Evolutionary conservation across 2,113 vertebrate species (phyloP).

Genomic region (Sorex araneus): DNA sequence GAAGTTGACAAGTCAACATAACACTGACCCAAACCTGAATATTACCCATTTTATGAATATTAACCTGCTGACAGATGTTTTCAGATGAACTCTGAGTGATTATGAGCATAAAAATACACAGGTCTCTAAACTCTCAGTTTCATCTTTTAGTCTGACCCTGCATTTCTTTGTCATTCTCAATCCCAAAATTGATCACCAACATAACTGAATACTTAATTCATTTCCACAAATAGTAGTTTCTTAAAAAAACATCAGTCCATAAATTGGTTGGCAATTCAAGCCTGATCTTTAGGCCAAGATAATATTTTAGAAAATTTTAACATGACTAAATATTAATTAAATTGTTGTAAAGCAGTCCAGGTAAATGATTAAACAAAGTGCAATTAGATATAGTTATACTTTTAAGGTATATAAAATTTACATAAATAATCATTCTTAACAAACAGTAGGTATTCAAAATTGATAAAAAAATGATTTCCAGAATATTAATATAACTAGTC

Average conservation of each 20-base stretch:
- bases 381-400: too few species aligned
- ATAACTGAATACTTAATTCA: background rate
- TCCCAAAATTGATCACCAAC: background rate
- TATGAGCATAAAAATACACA: background rate
- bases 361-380: background rate
- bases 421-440: background rate
- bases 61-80: background rate
- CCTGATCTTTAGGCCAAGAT: background rate
- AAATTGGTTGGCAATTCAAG: background rate
- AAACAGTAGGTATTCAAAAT: conserved; percentile 52
- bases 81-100: background rate
- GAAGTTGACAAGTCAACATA: background rate
- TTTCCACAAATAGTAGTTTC: background rate
- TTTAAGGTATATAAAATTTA: too few species aligned
- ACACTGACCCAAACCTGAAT: background rate
- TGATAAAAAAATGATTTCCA: background rate
- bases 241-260: background rate
- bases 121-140: background rate
- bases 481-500: background rate
- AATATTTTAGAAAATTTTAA: background rate
- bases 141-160: background rate
- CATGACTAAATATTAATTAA: background rate
- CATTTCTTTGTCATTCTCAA: background rate
- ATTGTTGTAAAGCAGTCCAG: background rate
- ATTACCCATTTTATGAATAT: background rate